A percentile compares a stretch with the other conserved stretches of the same genome.
Evolutionary conservation across 1,140 invertebrate species (phyloP).

Genomic region (Diorhabda elongata): DNA sequence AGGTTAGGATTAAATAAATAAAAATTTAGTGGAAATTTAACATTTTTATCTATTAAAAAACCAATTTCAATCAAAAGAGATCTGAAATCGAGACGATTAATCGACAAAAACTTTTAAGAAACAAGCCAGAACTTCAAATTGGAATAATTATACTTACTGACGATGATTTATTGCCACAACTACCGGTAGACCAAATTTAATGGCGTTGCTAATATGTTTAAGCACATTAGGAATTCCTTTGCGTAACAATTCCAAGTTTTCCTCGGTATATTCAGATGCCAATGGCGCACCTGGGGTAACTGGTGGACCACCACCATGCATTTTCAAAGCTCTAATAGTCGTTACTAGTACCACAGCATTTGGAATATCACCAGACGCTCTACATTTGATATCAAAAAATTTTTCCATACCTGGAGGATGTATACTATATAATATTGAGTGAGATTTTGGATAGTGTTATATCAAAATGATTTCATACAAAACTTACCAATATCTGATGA

Average conservation of each 20-base stretch:
- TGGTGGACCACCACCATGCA: slow-evolving; percentile 94
- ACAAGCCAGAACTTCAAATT: background rate
- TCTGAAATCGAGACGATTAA: too few relatives aligned
- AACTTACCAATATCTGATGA: slow-evolving; percentile 88
- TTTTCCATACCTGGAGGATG: slow-evolving; percentile 83
- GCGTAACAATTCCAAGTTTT: slow-evolving; percentile 86
- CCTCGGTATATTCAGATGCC: slow-evolving; percentile 76
- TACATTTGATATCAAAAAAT: slow-evolving; percentile 98
- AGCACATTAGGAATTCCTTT: slow-evolving; percentile 86
- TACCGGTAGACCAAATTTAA: slow-evolving; percentile 87
- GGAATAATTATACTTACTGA: slow-evolving; percentile 55
- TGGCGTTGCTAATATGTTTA: slow-evolving; percentile 93
- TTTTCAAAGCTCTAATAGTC: slow-evolving; percentile 93
- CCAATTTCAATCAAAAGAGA: too few relatives aligned
- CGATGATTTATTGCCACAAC: slow-evolving; percentile 94
- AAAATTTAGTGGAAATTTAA: too few relatives aligned
- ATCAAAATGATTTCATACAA: background rate
- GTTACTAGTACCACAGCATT: slow-evolving; percentile 90
- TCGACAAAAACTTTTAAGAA: too few relatives aligned
- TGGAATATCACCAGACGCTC: slow-evolving; percentile 81
- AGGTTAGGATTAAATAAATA: too few relatives aligned
- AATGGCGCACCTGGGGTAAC: slow-evolving; percentile 82
- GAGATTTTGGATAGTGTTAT: background rate
- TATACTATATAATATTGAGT: too few relatives aligned
- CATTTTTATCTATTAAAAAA: too few relatives aligned